These are phyloP conservation scores for Hyphantria cunea DNA, from an alignment of 1,140 invertebrate genomes.

Conservation along the genomic window DNA sequence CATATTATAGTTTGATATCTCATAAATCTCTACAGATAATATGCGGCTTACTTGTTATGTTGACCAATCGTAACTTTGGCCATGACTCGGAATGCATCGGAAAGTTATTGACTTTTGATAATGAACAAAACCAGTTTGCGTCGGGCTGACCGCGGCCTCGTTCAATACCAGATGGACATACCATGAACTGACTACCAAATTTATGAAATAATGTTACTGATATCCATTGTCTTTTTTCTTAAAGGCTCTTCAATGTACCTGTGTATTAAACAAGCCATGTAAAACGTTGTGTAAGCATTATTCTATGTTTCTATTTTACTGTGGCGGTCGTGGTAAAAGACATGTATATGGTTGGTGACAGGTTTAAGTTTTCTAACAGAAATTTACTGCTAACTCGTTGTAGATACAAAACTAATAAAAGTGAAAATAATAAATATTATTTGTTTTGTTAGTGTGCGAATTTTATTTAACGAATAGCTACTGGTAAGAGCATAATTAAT, in stretches of 20 bases:
- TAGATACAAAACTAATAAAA: constrained; percentile 34
- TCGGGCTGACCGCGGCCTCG: constrained; percentile 71
- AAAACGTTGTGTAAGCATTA: constrained; percentile 18
- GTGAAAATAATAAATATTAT: constrained; percentile 28
- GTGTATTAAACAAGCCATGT: constrained; percentile 47
- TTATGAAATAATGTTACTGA: constrained; percentile 37
- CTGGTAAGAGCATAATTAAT: no score
- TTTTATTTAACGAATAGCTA: no score
- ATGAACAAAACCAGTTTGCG: constrained; percentile 77
- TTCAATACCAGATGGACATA: constrained; percentile 68
- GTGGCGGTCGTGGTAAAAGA: constrained; percentile 15
- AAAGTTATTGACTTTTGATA: constrained; percentile 82
- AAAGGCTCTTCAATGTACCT: constrained; percentile 8
- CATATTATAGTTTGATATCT: constrained; percentile 24
- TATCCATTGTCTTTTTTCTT: constrained; percentile 55
- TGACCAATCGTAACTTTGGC: constrained; percentile 58
- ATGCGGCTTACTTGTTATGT: constrained; percentile 55
- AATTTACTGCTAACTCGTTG: constrained; percentile 23
- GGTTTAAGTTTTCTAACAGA: constrained; percentile 40
- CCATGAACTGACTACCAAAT: constrained; percentile 37
- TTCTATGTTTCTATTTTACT: no score
- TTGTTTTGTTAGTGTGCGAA: constrained; percentile 13
- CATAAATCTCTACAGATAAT: constrained; percentile 5
- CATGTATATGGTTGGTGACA: constrained; percentile 55
- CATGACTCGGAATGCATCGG: constrained; percentile 76